Conservation (phyloP, 2,888 invertebrate species). For the Zhuqinia jingwanae region DNA sequence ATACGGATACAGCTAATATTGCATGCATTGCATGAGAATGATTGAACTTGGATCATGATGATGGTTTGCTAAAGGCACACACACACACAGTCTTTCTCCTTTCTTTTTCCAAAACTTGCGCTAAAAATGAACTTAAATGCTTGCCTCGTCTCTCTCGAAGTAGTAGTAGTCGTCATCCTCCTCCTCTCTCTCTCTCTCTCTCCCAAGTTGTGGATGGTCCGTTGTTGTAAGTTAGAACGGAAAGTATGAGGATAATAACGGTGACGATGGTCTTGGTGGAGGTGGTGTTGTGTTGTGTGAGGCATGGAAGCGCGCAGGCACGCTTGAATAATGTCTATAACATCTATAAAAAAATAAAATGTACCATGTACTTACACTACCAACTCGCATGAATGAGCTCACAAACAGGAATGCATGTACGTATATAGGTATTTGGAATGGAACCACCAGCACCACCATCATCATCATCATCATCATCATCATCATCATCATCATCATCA, state of each 20-base stretch:
- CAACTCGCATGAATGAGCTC: not conserved
- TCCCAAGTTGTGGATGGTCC: too few species aligned
- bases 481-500: too few species aligned
- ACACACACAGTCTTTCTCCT: not conserved
- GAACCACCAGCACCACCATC: too few species aligned
- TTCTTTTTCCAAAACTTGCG: not conserved
- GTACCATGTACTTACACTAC: not conserved
- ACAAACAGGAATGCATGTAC: too few species aligned
- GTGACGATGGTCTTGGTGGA: not conserved
- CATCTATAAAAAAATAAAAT: not conserved
- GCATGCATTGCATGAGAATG: conserved; percentile 32
- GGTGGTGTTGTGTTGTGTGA: conserved; percentile 5
- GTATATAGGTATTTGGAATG: too few species aligned
- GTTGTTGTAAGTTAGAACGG: not conserved
- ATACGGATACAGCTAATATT: conserved; percentile 24
- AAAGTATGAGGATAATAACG: conserved; percentile 11
- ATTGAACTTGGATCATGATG: conserved; percentile 18
- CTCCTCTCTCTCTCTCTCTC: not conserved
- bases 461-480: too few species aligned
- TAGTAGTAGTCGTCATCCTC: not conserved
- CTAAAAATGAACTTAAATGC: not conserved
- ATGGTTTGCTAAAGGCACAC: too few species aligned
- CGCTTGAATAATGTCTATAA: not conserved
- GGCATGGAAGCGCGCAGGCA: not conserved
- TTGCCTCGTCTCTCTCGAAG: not conserved